Evolutionary conservation across 2,797 vertebrate species (phyloP).

Genomic region (Rhynchonycteris naso): DNA sequence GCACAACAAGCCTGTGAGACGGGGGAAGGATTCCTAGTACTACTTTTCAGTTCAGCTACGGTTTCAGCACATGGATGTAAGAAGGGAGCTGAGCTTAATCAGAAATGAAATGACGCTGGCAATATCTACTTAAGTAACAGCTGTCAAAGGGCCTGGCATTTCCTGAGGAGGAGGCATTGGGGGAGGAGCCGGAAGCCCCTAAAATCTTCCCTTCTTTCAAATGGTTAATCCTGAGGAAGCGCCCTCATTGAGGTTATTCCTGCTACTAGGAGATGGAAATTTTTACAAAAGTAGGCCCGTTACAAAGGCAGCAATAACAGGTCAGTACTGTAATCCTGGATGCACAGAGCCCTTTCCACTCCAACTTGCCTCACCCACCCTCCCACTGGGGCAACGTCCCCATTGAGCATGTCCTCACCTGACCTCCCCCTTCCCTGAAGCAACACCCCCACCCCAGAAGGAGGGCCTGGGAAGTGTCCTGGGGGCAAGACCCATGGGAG

Average conservation of each 20-base stretch:
- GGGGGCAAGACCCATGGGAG: too few species aligned
- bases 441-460: too few species aligned
- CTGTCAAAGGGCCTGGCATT: neutral
- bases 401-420: too few species aligned
- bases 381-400: too few species aligned
- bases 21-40: neutral
- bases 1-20: neutral
- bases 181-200: neutral
- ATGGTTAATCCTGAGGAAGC: neutral
- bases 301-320: neutral
- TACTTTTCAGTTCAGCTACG: neutral
- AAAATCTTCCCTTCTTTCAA: neutral
- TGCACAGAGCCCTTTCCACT: neutral
- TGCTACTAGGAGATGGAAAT: neutral
- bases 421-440: too few species aligned
- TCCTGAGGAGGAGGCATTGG: neutral
- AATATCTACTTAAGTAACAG: neutral
- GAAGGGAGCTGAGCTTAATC: neutral
- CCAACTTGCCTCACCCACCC: too few species aligned
- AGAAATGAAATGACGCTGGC: neutral
- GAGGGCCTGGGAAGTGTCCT: too few species aligned
- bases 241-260: neutral
- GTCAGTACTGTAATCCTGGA: rapidly evolving
- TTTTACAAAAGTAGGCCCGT: neutral
- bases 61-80: neutral